A percentile compares a stretch with the other conserved stretches of the same genome.
Evolutionary conservation across 2,888 invertebrate species (phyloP).

Genomic region (Lamellibrachia columna): DNA sequence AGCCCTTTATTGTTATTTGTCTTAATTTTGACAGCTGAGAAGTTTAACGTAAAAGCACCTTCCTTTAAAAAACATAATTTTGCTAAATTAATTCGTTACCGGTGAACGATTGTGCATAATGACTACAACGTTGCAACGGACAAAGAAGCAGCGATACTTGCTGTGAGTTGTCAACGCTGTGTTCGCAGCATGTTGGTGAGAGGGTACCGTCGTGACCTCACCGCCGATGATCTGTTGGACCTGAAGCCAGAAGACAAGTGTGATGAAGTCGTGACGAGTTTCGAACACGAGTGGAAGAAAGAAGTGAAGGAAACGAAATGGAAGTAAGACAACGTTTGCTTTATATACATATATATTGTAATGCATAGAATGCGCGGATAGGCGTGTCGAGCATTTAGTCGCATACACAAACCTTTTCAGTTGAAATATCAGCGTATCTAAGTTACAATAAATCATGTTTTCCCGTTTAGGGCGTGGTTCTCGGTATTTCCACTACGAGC

Average conservation of each 20-base stretch:
- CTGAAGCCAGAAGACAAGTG: slow-evolving; percentile 38
- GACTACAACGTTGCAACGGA: no score
- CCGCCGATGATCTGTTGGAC: slow-evolving; percentile 39
- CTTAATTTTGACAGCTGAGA: neutral
- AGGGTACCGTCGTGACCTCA: slow-evolving; percentile 39
- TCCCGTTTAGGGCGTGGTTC: neutral
- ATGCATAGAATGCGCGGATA: neutral
- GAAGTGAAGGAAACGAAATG: slow-evolving; percentile 33
- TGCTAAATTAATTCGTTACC: no score
- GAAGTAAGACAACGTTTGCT: slow-evolving; percentile 25
- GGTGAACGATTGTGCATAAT: no score
- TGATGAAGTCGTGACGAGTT: slow-evolving; percentile 31
- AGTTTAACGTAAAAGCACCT: no score
- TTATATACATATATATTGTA: neutral
- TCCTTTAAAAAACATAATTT: no score
- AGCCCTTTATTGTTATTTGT: neutral
- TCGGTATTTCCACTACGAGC: neutral
- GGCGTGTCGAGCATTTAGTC: neutral
- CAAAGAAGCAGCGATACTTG: neutral
- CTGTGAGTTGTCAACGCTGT: slow-evolving; percentile 20
- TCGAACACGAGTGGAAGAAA: slow-evolving; percentile 38
- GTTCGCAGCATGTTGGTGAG: slow-evolving; percentile 36
- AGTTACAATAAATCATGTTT: neutral
- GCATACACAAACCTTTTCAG: neutral
- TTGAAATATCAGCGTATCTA: neutral